phyloP scores from a whole-genome alignment of 2,113 vertebrate species.

The Romanogobio albipinnatus region DNA sequence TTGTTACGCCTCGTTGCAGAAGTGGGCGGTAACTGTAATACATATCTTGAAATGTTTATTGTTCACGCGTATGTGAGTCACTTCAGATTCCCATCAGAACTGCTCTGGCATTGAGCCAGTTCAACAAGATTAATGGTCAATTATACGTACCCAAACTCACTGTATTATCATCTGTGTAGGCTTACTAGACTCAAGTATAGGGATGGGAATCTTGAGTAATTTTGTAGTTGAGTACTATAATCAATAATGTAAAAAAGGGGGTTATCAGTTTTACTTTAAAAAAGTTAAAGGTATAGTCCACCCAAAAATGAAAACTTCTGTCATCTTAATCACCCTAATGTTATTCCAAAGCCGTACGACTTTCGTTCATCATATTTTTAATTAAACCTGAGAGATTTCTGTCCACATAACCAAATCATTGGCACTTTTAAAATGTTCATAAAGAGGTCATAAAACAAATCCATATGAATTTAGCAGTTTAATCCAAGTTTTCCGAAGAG shows the following conservation, averaged over 20 bases:
- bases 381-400: not conserved
- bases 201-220: not conserved
- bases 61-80: not conserved
- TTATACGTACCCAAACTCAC: not conserved
- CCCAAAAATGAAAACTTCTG: not conserved
- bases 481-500: not conserved
- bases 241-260: not conserved
- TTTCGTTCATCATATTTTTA: not conserved
- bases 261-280: not conserved
- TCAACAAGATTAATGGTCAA: not conserved
- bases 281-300: not conserved
- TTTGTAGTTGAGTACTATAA: not conserved
- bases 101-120: slow-evolving; percentile 3
- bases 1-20: not conserved
- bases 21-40: not conserved
- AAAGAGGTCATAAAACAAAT: not conserved
- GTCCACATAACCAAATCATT: not conserved
- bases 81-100: not conserved
- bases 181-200: not conserved
- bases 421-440: not conserved
- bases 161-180: not conserved
- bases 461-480: not conserved
- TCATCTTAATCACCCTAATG: not conserved
- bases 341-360: not conserved
- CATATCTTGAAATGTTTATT: not conserved